Base-by-base conservation (phyloP, 1,140 invertebrate species). In the Aleiodes sp. region DNA sequence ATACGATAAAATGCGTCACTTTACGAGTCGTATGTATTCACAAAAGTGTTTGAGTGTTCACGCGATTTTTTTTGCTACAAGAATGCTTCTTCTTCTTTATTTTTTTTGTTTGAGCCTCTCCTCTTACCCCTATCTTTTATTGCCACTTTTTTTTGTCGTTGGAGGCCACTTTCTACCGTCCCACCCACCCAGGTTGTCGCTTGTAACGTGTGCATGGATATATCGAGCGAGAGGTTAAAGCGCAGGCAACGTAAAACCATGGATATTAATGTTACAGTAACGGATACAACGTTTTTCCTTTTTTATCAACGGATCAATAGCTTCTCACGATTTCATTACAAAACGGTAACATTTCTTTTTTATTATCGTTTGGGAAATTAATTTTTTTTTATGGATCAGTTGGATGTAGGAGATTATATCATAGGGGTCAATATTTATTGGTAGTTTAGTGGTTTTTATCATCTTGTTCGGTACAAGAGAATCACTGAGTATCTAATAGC, bases 211-310 rank as follows among this genome's bases (percentile, higher is more conserved):
- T 16, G 39, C 14, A 43, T n/a, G 39, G 39, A 43, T 16, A 16
- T 43, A 43, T 43, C 39, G 39, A 43, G 39, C 39, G n/a, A 43
- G 39, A 43, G 39, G 39, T 43, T 12, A 43, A 43, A 43, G n/a
- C n/a, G n/a, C 39, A 7, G 39, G 12, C 39, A 43, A 43, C 39
- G 39, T 43, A 43, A 43, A 43, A 43, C 19, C 39, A 4, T n/a
- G 39, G 39, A 16, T 39, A 39, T 39, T 39, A 39, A 39, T n/a
- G 35, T 39, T 39, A 43, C n/a, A 43, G 10, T 43, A 43, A 43
- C 39, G 19, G 39, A 16, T 43, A 43, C 39, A 43, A 43, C n/a
- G 19, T 6, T 43, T 43, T 43, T 16, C n/a, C n/a, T n/a, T n/a
- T n/a, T 43, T 43, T 43, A 43, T 43, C 39, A 16, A n/a, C 19